Conservation (phyloP, 2,797 vertebrate species). For the Phaenicophaeus curvirostris region DNA sequence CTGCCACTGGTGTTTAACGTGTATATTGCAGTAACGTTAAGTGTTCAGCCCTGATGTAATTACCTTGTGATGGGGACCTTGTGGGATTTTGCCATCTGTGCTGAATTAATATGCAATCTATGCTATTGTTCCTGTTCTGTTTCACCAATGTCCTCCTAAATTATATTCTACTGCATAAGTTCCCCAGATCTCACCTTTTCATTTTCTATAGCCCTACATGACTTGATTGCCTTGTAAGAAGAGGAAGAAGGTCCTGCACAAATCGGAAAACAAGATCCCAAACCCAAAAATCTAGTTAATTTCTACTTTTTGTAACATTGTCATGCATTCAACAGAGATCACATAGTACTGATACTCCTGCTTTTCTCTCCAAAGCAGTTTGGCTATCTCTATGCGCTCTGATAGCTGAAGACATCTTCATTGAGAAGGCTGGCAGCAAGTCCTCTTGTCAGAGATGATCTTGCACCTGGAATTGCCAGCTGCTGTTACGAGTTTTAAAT, state of each 20-base stretch:
- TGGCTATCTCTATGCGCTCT: not conserved
- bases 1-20: not conserved
- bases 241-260: not conserved
- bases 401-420: not conserved
- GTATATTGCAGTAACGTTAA: not conserved
- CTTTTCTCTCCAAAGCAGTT: not conserved
- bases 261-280: not conserved
- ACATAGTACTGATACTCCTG: not conserved
- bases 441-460: not conserved
- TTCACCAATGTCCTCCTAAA: not conserved
- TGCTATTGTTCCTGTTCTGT: not conserved
- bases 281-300: not conserved
- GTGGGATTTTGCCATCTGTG: conserved; percentile 35
- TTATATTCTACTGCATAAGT: not conserved
- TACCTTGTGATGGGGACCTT: conserved; percentile 8
- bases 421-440: not conserved
- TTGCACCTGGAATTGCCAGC: not conserved
- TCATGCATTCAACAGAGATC: not conserved
- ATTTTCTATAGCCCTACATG: not conserved
- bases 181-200: not conserved
- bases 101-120: not conserved
- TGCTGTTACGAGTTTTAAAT: not conserved
- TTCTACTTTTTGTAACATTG: not conserved
- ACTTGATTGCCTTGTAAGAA: not conserved
- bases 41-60: conserved; percentile 1